Conservation (phyloP, 2,888 invertebrate genomes). For the Clistopyga incitator region DNA sequence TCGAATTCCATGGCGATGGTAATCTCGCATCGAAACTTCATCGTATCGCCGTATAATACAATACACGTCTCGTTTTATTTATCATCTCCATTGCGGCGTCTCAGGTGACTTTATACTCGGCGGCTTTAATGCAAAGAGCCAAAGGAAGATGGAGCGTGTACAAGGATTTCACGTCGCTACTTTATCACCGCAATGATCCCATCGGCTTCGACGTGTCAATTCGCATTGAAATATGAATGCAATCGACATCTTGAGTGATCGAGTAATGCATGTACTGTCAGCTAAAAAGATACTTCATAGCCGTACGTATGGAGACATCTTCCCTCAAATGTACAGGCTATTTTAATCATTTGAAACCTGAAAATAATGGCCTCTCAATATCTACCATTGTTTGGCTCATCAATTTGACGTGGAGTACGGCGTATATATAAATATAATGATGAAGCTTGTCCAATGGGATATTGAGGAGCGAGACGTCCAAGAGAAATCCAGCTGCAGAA, state of each 20-base stretch:
- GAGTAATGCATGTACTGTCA: slow-evolving; percentile 22
- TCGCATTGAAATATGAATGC: slow-evolving; percentile 24
- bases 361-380: no score
- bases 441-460: slow-evolving; percentile 26
- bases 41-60: slow-evolving; percentile 48
- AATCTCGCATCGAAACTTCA: slow-evolving; percentile 32
- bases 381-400: no score
- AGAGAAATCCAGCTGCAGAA: slow-evolving; percentile 24
- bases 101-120: not conserved
- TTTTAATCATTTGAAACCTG: no score
- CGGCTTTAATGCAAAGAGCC: not conserved
- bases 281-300: not conserved
- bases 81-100: not conserved
- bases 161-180: not conserved
- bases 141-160: not conserved
- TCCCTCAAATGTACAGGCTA: not conserved
- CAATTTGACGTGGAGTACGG: no score
- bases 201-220: slow-evolving; percentile 19
- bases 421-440: not conserved
- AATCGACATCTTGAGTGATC: slow-evolving; percentile 28
- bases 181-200: slow-evolving; percentile 13
- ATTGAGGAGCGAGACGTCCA: slow-evolving; percentile 21
- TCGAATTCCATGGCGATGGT: slow-evolving; percentile 35
- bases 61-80: not conserved
- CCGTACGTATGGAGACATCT: not conserved